These are phyloP conservation scores for Sarcophilus harrisii DNA, from an alignment of 2,797 vertebrate genomes.

Conservation along the genomic window DNA sequence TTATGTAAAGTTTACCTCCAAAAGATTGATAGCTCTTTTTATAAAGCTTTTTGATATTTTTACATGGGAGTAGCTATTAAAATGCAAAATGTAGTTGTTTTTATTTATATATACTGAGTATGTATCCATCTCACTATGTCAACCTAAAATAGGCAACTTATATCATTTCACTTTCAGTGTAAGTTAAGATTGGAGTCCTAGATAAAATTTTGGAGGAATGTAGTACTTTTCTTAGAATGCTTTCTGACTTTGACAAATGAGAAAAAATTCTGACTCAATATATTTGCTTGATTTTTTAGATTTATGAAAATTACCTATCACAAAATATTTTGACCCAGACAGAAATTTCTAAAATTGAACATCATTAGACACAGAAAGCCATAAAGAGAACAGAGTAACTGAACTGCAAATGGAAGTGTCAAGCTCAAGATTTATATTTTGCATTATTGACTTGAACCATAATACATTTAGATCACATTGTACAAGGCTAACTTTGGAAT, in stretches of 20 bases:
- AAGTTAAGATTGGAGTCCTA: neutral
- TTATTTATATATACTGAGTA: slow-evolving; percentile 51
- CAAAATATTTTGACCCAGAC: neutral
- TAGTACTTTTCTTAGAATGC: neutral
- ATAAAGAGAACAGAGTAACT: neutral
- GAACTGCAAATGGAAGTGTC: neutral
- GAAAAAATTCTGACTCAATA: slow-evolving; percentile 31
- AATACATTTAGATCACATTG: neutral
- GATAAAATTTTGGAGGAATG: slow-evolving; percentile 39
- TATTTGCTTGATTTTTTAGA: neutral
- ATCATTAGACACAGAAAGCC: neutral
- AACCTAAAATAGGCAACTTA: neutral
- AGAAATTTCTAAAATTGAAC: neutral
- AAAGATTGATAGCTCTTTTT: neutral
- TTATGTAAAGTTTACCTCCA: neutral
- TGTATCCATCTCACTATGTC: slow-evolving; percentile 18
- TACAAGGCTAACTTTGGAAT: neutral
- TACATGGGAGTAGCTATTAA: neutral
- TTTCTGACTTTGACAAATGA: slow-evolving; percentile 45
- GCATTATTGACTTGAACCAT: neutral
- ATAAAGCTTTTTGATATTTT: neutral
- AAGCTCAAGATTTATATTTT: neutral
- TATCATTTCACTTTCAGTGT: neutral
- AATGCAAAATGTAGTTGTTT: slow-evolving; percentile 8
- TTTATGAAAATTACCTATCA: neutral